Evolutionary conservation across 1,140 invertebrate species (phyloP).

Genomic region (Drosophila sechellia): DNA sequence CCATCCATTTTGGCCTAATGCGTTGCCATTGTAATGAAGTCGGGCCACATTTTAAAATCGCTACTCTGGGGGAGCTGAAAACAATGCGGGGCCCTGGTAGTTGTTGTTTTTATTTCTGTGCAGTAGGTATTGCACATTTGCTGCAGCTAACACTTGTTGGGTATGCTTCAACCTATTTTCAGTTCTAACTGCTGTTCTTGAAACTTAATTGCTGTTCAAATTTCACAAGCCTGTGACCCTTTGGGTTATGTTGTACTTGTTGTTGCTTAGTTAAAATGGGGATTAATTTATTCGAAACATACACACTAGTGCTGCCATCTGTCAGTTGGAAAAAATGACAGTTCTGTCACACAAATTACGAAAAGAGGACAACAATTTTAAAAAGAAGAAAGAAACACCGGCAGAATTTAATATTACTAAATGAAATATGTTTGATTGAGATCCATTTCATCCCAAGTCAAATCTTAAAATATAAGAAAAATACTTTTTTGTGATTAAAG

Average conservation of each 20-base stretch:
- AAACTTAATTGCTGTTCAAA: conserved; percentile 61
- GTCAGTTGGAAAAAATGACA: no score
- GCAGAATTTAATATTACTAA: no score
- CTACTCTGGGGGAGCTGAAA: conserved; percentile 45
- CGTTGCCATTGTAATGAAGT: conserved; percentile 59
- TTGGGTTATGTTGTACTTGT: conserved; percentile 23
- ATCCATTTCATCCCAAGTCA: no score
- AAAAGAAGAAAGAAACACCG: no score
- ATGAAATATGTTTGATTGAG: no score
- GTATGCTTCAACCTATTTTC: conserved; percentile 12
- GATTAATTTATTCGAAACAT: conserved; percentile 3
- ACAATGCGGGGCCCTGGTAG: conserved; percentile 53
- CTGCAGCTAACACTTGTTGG: conserved; percentile 71
- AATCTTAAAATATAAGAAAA: no score
- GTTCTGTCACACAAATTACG: no score
- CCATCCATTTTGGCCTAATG: conserved; percentile 49
- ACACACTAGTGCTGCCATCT: neutral
- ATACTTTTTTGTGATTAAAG: no score
- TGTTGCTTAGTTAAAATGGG: conserved; percentile 14
- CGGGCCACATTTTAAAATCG: conserved; percentile 46
- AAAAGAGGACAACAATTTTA: no score
- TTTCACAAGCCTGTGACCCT: conserved; percentile 17
- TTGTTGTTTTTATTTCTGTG: conserved; percentile 32
- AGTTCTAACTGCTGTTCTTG: conserved; percentile 23
- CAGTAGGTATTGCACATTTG: conserved; percentile 62